Evolutionary conservation across 1,140 invertebrate genomes (phyloP).

Genomic region (Stenopsyche tienmushanensis): DNA sequence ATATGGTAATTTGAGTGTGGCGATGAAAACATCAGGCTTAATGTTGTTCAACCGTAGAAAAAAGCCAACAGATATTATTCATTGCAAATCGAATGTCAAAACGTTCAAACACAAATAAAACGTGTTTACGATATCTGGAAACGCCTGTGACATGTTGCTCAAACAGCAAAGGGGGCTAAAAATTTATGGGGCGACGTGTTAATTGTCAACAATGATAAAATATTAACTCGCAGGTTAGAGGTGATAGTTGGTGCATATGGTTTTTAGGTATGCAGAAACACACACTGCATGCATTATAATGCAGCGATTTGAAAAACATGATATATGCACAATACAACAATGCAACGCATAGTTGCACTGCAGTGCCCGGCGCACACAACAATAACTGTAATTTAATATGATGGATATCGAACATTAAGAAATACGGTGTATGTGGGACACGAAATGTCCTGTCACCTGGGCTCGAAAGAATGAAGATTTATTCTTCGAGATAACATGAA

Average conservation of each 20-base stretch:
- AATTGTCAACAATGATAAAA: background rate
- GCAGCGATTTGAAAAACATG: background rate
- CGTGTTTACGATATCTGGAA: too few species aligned
- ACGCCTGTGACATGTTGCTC: background rate
- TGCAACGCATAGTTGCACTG: background rate
- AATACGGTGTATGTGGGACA: background rate
- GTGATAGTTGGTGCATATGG: background rate
- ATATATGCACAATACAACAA: background rate
- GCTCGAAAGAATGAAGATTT: background rate
- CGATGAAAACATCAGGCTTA: too few species aligned
- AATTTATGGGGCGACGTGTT: background rate
- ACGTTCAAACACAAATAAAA: too few species aligned
- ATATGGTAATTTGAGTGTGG: too few species aligned
- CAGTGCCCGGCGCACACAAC: background rate
- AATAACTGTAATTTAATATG: constrained; percentile 19
- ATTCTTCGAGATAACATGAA: background rate
- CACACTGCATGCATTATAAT: background rate
- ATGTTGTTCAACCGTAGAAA: too few species aligned
- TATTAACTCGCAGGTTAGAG: background rate
- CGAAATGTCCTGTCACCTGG: background rate
- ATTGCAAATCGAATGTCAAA: too few species aligned
- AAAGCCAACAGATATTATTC: too few species aligned
- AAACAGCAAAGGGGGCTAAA: background rate
- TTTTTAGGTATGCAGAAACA: background rate
- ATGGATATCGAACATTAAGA: constrained; percentile 1